Evolutionary conservation across 2,797 vertebrate species (phyloP), one percentile per base, ranked within the genome.

Genomic region (Streptopelia turtur): DNA sequence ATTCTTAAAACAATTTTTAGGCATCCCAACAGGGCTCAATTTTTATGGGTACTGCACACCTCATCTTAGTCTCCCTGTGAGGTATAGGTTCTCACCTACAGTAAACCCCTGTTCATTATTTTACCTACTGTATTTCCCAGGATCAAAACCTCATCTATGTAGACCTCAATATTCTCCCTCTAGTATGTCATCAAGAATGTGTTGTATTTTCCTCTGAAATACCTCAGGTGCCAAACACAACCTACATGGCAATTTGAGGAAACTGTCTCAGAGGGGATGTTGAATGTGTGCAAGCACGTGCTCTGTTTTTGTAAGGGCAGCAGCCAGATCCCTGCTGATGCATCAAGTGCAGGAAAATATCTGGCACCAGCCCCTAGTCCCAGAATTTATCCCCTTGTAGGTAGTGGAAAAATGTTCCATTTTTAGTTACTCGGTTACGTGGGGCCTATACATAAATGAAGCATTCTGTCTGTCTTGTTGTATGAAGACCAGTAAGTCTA

Each of bases 241-340:
- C 72, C 55, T 10, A 20, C 86, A 80, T 2, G 11, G 41, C 60
- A 92, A 68, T 85, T 68, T 57, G 60, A 90, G 90, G 89, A 93
- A 95, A 69, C 79, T 30, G 41, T 60, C 89, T 92, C 23, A 0
- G 56, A 94, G 89, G 65, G 47, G 37, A 82, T 79, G 70, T 47
- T 95, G 93, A 93, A 91, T 53, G 55, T 87, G 76, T 35, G 59
- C 85, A 96, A 94, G 94, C 74, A 90, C 1, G 0, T 47, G 43
- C 66, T 88, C 76, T 94, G 91, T 94, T 96, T 94, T 96, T 24
- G 8, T 81, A 94, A 89, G 60, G 82, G 80, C 71, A 93, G 83
- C 89, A 90, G 94, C 94, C 95, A 96, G 94, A 79, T 70, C 74
- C 91, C 66, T 89, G 85, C 66, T 87, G 93, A 88, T 88, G 87